Evolutionary conservation across 23 tunicate genomes (phyloP), one percentile per base, ranked within the genome.

Genomic region (Botrylloides violaceus): DNA sequence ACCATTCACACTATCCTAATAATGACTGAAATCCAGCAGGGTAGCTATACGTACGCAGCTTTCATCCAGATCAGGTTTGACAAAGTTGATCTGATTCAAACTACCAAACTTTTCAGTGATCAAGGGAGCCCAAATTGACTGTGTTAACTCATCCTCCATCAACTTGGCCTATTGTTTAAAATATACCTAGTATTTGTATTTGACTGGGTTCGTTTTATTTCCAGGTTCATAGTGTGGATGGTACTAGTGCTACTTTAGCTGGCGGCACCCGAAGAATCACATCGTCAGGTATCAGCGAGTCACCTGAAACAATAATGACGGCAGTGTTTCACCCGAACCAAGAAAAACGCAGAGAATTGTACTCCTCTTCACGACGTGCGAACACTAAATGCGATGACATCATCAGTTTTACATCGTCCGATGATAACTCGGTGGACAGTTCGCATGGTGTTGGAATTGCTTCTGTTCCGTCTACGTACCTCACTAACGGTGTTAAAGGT

Each of bases 151-250:
- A n/a, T n/a, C n/a, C n/a, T n/a, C n/a, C n/a, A n/a, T n/a, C n/a
- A n/a, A n/a, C n/a, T n/a, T n/a, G n/a, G n/a, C n/a, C n/a, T n/a
- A n/a, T n/a, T n/a, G n/a, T n/a, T n/a, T n/a, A n/a, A n/a, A n/a
- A n/a, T n/a, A n/a, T n/a, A n/a, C n/a, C n/a, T n/a, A n/a, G n/a
- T n/a, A n/a, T n/a, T n/a, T n/a, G n/a, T n/a, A n/a, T n/a, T n/a
- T n/a, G n/a, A n/a, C n/a, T n/a, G n/a, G n/a, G n/a, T n/a, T n/a
- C n/a, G n/a, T n/a, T n/a, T n/a, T n/a, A 12, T 18, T 37, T 15
- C 12, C 37, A 68, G 74, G 74, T 68, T 23, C 74, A 30, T 7
- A 68, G 74, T 56, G 37, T 68, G 27, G 57, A 56, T 63, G 33
- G 35, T 5, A 68, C 74, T 37, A 37, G 43, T 68, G 74, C 58